Evolutionary conservation across 1,140 invertebrate species (phyloP).

Genomic region (Dendroctonus ponderosae): DNA sequence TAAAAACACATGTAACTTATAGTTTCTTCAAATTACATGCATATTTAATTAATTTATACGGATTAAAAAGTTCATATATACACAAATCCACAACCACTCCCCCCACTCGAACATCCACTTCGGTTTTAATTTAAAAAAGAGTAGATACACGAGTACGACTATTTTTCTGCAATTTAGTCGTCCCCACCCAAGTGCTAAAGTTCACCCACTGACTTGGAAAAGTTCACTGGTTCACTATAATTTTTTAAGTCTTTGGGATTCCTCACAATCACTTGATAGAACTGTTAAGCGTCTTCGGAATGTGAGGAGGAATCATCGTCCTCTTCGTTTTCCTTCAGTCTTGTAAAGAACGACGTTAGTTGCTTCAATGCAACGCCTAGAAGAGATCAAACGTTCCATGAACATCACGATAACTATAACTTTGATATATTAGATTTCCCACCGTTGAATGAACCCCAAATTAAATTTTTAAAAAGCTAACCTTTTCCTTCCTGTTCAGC

Average conservation of each 20-base stretch:
- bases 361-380: slow-evolving; percentile 57
- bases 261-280: slow-evolving; percentile 33
- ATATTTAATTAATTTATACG: slow-evolving; percentile 4
- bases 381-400: slow-evolving; percentile 27
- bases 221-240: slow-evolving; percentile 41
- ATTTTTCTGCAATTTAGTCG: slow-evolving; percentile 13
- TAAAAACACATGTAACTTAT: slow-evolving; percentile 19
- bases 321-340: slow-evolving; percentile 45
- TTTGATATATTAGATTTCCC: slow-evolving; percentile 1
- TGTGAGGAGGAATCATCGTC: slow-evolving; percentile 43
- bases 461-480: slow-evolving; percentile 28
- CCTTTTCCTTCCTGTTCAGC: slow-evolving; percentile 51
- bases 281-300: slow-evolving; percentile 45
- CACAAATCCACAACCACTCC: not conserved
- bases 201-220: slow-evolving; percentile 30
- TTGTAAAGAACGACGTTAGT: slow-evolving; percentile 59
- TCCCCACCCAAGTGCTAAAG: slow-evolving; percentile 12
- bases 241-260: slow-evolving; percentile 39
- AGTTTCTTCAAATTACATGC: slow-evolving; percentile 12
- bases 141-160: slow-evolving; percentile 15
- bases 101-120: not conserved
- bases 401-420: not conserved
- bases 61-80: slow-evolving; percentile 1
- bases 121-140: slow-evolving; percentile 15
- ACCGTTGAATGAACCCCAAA: not conserved